Evolutionary conservation across 2,888 invertebrate genomes (phyloP).

Genomic region (Athripsodes cinereus): DNA sequence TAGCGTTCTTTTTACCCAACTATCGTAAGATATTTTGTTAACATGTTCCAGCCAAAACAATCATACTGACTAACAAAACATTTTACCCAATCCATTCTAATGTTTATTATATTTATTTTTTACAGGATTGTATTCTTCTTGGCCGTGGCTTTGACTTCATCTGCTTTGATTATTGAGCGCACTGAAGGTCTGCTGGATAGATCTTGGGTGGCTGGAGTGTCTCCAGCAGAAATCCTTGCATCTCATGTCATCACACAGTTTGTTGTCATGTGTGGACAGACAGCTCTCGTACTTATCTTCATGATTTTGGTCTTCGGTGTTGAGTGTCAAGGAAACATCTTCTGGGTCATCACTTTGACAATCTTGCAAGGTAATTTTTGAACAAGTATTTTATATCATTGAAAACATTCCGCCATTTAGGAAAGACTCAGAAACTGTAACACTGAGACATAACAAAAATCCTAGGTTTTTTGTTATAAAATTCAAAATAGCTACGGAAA

Average conservation of each 20-base stretch:
- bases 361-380: slow-evolving; percentile 80
- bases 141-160: slow-evolving; percentile 90
- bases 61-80: too few species aligned
- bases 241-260: slow-evolving; percentile 93
- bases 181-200: slow-evolving; percentile 88
- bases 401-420: too few species aligned
- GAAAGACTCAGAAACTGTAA: too few species aligned
- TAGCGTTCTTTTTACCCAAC: too few species aligned
- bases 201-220: slow-evolving; percentile 91
- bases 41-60: too few species aligned
- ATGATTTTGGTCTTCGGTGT: slow-evolving; percentile 88
- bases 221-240: slow-evolving; percentile 85
- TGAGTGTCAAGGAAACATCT: slow-evolving; percentile 81
- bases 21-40: too few species aligned
- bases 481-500: too few species aligned
- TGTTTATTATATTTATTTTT: slow-evolving; percentile 26
- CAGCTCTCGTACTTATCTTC: slow-evolving; percentile 82
- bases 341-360: slow-evolving; percentile 69
- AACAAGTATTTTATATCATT: neutral
- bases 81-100: too few species aligned
- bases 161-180: slow-evolving; percentile 83
- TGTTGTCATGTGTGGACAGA: slow-evolving; percentile 92
- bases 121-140: slow-evolving; percentile 91
- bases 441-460: too few species aligned
- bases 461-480: too few species aligned